These are phyloP conservation scores for Dunckerocampus dactyliophorus DNA, from an alignment of 2,113 vertebrate species.

Conservation along the genomic window DNA sequence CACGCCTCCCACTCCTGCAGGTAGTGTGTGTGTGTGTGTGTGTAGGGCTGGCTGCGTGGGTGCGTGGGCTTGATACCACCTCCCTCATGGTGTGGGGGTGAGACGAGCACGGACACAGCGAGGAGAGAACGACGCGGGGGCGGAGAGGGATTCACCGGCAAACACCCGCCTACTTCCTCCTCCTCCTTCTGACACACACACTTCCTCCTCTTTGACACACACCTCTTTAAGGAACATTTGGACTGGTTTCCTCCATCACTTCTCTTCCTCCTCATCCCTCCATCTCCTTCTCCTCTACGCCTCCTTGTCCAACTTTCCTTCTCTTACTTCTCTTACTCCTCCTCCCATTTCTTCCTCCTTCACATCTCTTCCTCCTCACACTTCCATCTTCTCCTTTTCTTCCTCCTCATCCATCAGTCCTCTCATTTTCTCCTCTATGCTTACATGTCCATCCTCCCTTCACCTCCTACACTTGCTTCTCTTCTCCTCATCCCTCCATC, in stretches of 20 bases:
- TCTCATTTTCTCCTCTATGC: background rate
- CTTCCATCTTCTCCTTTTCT: conserved; percentile 9
- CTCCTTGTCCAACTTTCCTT: background rate
- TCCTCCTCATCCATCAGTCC: conserved; percentile 18
- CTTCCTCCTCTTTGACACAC: background rate
- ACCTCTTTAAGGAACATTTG: background rate
- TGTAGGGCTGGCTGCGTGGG: conserved; percentile 23
- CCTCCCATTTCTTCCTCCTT: background rate
- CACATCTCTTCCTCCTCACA: conserved; percentile 22
- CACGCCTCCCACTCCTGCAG: background rate
- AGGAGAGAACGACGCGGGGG: conserved; percentile 42
- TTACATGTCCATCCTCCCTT: background rate
- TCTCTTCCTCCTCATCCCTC: conserved; percentile 5
- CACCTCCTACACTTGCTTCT: background rate
- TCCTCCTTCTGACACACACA: background rate
- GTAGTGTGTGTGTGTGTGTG: conserved; percentile 6
- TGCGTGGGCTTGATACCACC: conserved; percentile 39
- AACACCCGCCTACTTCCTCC: background rate
- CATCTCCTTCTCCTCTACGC: background rate
- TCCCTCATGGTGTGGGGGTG: conserved; percentile 38
- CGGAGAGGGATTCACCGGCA: background rate
- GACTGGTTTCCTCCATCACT: background rate
- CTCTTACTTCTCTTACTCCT: background rate
- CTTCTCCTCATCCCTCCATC: background rate
- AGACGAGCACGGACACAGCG: conserved; percentile 17